phyloP scores from a whole-genome alignment of 1,140 invertebrate species.

The Temnothorax nylanderi region DNA sequence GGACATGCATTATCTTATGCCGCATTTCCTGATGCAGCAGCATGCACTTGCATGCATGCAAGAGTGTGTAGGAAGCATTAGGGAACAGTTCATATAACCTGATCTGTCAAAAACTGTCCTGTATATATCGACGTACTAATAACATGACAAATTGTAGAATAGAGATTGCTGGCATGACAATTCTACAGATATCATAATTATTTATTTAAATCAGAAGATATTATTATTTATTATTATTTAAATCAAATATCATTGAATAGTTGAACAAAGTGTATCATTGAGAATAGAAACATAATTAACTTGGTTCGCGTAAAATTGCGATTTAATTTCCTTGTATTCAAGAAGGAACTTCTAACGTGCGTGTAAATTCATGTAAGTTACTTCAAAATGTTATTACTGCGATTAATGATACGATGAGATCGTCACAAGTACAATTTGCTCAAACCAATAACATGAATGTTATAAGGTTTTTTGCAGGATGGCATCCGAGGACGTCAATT shows the following conservation, averaged over 20 bases:
- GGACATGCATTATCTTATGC: background rate
- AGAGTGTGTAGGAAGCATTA: too few species aligned
- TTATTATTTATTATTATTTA: background rate
- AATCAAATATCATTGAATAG: background rate
- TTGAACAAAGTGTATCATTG: background rate
- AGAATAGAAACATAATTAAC: background rate
- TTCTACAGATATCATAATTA: background rate
- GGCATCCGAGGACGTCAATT: slow-evolving; percentile 73
- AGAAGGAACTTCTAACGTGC: background rate
- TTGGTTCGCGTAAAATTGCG: background rate
- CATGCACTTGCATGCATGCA: background rate
- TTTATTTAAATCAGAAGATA: background rate
- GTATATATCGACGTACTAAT: background rate
- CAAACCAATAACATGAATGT: background rate
- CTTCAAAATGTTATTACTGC: background rate
- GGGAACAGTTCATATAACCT: background rate
- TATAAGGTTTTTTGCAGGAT: slow-evolving; percentile 54
- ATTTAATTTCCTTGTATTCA: background rate
- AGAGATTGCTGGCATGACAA: background rate
- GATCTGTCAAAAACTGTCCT: background rate
- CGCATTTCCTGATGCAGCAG: background rate
- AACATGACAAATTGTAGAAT: slow-evolving; percentile 1
- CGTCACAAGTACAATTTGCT: background rate
- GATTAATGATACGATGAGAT: background rate
- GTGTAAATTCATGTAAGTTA: background rate